Evolutionary conservation across 2,888 invertebrate species (phyloP).

Genomic region (Labia minor): DNA sequence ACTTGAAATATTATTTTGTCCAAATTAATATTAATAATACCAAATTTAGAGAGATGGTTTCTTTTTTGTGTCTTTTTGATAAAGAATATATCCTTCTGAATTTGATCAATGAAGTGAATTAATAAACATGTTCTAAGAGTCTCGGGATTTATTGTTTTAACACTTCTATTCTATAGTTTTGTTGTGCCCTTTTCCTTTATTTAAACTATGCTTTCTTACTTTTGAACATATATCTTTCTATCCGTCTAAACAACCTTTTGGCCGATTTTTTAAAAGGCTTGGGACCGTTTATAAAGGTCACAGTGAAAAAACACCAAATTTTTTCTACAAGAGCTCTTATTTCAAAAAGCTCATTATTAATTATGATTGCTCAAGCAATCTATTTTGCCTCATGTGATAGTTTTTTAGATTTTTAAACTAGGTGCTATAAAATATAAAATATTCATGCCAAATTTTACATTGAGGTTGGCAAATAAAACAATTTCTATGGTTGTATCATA

Average conservation of each 20-base stretch:
- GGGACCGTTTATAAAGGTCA: not conserved
- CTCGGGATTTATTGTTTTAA: not conserved
- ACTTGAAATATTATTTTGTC: too few relatives aligned
- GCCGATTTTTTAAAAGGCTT: not conserved
- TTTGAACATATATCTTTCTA: not conserved
- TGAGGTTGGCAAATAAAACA: constrained; percentile 2
- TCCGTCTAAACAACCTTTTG: not conserved
- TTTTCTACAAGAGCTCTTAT: not conserved
- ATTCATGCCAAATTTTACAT: not conserved
- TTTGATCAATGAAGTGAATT: too few relatives aligned
- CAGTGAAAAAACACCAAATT: not conserved
- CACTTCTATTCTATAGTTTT: not conserved
- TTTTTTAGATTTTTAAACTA: not conserved
- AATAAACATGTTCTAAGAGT: too few relatives aligned
- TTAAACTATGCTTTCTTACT: not conserved
- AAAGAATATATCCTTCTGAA: too few relatives aligned
- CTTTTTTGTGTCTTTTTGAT: too few relatives aligned
- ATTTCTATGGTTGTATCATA: constrained; percentile 2
- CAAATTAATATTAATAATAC: too few relatives aligned
- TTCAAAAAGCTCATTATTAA: not conserved
- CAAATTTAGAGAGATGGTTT: too few relatives aligned
- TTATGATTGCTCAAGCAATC: constrained; percentile 7
- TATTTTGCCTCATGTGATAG: constrained; percentile 3
- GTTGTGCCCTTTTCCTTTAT: not conserved
- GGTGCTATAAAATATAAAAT: not conserved